Percentiles rank a stretch among this genome's conserved stretches.
Evolutionary conservation across 2,113 vertebrate species (phyloP).

Genomic region (Pterocles orientalis): DNA sequence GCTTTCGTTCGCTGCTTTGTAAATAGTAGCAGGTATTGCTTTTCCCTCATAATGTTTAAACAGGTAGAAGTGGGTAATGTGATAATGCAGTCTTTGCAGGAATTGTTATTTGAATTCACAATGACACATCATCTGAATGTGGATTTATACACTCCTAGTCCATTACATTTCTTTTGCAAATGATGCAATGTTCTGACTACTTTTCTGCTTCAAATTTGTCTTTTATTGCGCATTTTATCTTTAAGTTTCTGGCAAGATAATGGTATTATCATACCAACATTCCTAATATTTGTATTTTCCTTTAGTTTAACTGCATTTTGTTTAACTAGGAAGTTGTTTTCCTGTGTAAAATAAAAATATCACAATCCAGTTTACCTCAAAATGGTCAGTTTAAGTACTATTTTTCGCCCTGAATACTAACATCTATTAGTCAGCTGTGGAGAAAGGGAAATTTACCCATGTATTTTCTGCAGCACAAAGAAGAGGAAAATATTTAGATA

Average conservation of each 20-base stretch:
- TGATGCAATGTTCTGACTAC: neutral
- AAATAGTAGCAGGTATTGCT: slow-evolving; percentile 33
- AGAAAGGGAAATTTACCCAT: neutral
- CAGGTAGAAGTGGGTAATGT: neutral
- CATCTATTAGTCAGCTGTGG: neutral
- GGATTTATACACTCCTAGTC: neutral
- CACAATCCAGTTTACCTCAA: neutral
- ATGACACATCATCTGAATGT: neutral
- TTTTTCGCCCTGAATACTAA: neutral
- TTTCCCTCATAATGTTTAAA: slow-evolving; percentile 15
- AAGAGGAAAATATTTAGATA: neutral
- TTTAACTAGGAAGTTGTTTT: neutral
- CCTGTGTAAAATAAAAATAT: neutral
- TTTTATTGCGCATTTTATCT: neutral
- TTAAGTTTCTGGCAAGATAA: neutral
- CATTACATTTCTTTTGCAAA: neutral
- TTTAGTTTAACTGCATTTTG: neutral
- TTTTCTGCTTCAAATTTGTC: neutral
- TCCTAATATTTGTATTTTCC: neutral
- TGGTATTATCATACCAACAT: neutral
- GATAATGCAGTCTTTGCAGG: neutral
- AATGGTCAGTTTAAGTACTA: neutral
- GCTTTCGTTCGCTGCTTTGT: slow-evolving; percentile 27
- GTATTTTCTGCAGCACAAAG: neutral
- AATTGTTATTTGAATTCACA: neutral